These are phyloP conservation scores for Agriopis leucophaearia DNA, from an alignment of 2,888 invertebrate species.

Conservation along the genomic window DNA sequence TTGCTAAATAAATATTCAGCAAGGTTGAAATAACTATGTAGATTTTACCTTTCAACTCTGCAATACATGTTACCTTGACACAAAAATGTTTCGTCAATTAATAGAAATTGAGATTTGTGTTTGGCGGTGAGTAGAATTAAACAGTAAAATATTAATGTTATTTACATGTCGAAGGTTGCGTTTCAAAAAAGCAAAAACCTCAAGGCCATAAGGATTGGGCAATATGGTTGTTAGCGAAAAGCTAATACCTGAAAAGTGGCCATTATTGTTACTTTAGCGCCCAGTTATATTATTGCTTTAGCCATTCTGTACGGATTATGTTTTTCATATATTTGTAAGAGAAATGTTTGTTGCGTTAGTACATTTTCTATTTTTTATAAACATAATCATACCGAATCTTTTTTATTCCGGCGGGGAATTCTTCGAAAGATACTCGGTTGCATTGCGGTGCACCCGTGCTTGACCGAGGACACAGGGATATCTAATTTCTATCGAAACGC, in stretches of 20 bases:
- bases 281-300: too few relatives aligned
- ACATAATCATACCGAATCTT: too few relatives aligned
- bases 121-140: conserved; percentile 57
- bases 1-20: conserved; percentile 70
- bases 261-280: conserved; percentile 15
- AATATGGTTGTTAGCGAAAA: conserved; percentile 11
- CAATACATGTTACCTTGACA: conserved; percentile 74
- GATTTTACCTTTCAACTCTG: conserved; percentile 79
- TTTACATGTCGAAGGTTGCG: conserved; percentile 44
- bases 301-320: too few relatives aligned
- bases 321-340: too few relatives aligned
- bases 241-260: too few relatives aligned
- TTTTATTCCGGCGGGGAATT: too few relatives aligned
- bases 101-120: conserved; percentile 68
- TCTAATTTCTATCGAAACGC: too few relatives aligned
- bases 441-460: too few relatives aligned
- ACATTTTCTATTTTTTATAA: too few relatives aligned
- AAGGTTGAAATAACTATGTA: conserved; percentile 74
- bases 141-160: conserved; percentile 44
- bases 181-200: conserved; percentile 41
- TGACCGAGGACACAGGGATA: too few relatives aligned
- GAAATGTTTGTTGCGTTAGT: too few relatives aligned
- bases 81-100: conserved; percentile 75
- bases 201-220: conserved; percentile 37
- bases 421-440: too few relatives aligned